A percentile compares a stretch with the other conserved stretches of the same genome.
Conservation (phyloP, 2,888 invertebrate species). For the Tetrapedia diversipes region DNA sequence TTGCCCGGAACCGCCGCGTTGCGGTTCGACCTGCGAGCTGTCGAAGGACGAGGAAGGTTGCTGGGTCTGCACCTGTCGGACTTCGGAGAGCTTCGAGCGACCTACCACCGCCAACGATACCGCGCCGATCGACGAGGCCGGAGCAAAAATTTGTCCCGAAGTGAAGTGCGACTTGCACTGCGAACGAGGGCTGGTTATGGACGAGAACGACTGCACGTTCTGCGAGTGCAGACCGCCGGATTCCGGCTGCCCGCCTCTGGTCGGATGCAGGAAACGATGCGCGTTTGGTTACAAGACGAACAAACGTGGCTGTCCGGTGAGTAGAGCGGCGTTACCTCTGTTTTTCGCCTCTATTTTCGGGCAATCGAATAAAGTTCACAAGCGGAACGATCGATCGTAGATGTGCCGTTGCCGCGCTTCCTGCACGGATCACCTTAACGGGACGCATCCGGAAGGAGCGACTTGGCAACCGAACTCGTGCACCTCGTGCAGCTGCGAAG, state of each 20-base stretch:
- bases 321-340: slow-evolving; percentile 26
- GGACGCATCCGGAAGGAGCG: slow-evolving; percentile 76
- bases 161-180: slow-evolving; percentile 77
- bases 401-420: slow-evolving; percentile 76
- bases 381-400: slow-evolving; percentile 54
- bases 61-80: slow-evolving; percentile 73
- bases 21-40: slow-evolving; percentile 70
- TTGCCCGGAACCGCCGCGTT: slow-evolving; percentile 71
- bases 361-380: too few relatives aligned
- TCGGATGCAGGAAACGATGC: slow-evolving; percentile 76
- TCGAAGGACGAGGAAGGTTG: slow-evolving; percentile 74
- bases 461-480: slow-evolving; percentile 77
- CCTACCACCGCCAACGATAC: slow-evolving; percentile 46
- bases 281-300: slow-evolving; percentile 76
- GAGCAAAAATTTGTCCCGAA: slow-evolving; percentile 72
- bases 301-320: slow-evolving; percentile 77
- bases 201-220: slow-evolving; percentile 77
- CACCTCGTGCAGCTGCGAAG: slow-evolving; percentile 77
- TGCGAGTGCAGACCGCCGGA: slow-evolving; percentile 76
- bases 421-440: slow-evolving; percentile 76
- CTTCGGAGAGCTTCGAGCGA: slow-evolving; percentile 27
- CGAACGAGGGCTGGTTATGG: slow-evolving; percentile 76
- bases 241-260: slow-evolving; percentile 70
- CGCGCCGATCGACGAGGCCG: slow-evolving; percentile 47
- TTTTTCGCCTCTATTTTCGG: too few relatives aligned